Evolutionary conservation across 2,888 invertebrate genomes (phyloP).

Genomic region (Tortricodes alternella): DNA sequence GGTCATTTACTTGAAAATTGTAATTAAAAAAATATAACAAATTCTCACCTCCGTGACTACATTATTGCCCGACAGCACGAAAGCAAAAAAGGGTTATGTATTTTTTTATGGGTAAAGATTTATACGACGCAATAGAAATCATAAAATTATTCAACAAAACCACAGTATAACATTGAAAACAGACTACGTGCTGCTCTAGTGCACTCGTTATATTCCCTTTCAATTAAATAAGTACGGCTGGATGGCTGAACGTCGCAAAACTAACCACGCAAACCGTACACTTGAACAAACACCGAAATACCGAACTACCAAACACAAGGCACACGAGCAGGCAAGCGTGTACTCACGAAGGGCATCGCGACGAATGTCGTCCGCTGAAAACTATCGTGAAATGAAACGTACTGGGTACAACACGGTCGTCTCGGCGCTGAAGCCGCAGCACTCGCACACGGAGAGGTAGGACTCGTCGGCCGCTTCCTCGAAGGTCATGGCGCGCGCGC

Average conservation of each 20-base stretch:
- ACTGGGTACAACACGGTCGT: constrained; percentile 75
- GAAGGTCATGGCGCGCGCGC: constrained; percentile 82
- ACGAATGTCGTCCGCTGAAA: constrained; percentile 62
- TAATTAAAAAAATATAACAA: no score
- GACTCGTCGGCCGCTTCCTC: constrained; percentile 75
- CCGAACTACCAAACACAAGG: constrained; percentile 31
- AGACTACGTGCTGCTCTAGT: constrained; percentile 14
- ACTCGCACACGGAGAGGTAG: constrained; percentile 79
- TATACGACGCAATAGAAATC: background rate
- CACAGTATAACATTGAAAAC: constrained; percentile 18
- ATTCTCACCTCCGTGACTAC: no score
- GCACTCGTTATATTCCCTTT: constrained; percentile 19
- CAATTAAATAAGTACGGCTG: constrained; percentile 26
- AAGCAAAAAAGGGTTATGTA: no score
- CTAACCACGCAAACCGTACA: constrained; percentile 41
- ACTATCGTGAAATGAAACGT: constrained; percentile 78
- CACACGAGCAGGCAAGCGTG: constrained; percentile 52
- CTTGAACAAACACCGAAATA: constrained; percentile 45
- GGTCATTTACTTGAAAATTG: no score
- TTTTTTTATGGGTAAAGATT: background rate
- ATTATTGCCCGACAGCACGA: no score
- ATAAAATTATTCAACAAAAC: constrained; percentile 9
- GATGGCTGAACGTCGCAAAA: constrained; percentile 13
- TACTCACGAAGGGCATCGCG: constrained; percentile 80
- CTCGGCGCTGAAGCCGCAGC: constrained; percentile 81